These are phyloP conservation scores for Potamilus streckersoni DNA, from an alignment of 1,140 invertebrate genomes.

Conservation along the genomic window DNA sequence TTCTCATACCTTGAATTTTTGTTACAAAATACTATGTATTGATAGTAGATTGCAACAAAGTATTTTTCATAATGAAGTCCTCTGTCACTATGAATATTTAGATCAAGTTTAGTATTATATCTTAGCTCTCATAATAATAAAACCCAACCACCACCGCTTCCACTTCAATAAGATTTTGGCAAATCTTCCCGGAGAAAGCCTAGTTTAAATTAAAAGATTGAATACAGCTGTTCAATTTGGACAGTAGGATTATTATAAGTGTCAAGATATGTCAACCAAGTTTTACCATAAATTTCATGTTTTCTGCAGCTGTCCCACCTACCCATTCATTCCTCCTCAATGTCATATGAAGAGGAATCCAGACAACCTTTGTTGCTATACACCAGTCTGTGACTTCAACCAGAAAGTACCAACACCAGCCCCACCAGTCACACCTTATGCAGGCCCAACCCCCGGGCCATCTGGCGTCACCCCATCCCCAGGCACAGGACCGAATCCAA, in stretches of 20 bases:
- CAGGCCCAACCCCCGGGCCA: slow-evolving; percentile 19
- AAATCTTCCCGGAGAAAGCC: neutral
- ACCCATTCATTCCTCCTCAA: slow-evolving; percentile 38
- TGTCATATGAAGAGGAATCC: slow-evolving; percentile 43
- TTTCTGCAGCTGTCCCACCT: slow-evolving; percentile 42
- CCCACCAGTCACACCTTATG: slow-evolving; percentile 24
- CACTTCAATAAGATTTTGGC: no score
- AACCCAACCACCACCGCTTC: no score
- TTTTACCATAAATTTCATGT: neutral
- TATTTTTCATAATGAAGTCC: no score
- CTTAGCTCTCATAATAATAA: no score
- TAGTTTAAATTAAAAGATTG: neutral
- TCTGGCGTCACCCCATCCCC: neutral
- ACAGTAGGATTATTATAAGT: no score
- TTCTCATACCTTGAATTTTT: no score
- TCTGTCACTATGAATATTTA: no score
- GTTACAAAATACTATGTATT: no score
- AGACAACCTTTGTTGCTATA: slow-evolving; percentile 48
- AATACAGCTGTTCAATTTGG: neutral
- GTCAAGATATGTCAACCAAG: no score
- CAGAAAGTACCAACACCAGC: slow-evolving; percentile 35
- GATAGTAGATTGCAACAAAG: no score
- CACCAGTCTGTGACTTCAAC: slow-evolving; percentile 43
- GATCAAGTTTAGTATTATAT: no score
- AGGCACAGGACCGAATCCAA: no score